These are phyloP conservation scores for Drosophila pruinosa DNA, from an alignment of 1,140 invertebrate species.

Conservation along the genomic window DNA sequence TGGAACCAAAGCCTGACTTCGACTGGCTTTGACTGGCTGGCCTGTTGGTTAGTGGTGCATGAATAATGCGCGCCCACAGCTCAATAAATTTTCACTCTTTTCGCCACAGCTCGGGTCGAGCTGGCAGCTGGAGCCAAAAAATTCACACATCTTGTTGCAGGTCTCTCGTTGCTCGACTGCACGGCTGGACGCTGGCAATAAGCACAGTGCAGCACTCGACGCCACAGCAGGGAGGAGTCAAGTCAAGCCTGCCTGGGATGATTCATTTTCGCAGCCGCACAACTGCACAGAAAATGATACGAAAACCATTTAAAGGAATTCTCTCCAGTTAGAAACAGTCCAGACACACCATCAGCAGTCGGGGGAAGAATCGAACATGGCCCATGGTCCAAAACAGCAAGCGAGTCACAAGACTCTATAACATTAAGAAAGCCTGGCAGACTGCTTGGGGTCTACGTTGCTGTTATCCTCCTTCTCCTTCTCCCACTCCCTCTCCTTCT, in stretches of 20 bases:
- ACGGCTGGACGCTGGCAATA: conserved; percentile 36
- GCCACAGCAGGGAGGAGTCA: conserved; percentile 75
- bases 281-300: conserved; percentile 54
- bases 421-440: conserved; percentile 62
- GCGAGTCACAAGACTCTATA: conserved; percentile 21
- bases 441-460: conserved; percentile 75
- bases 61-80: conserved; percentile 82
- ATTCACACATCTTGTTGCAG: conserved; percentile 73
- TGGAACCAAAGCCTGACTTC: conserved; percentile 31
- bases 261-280: conserved; percentile 66
- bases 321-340: conserved; percentile 63
- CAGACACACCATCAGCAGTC: conserved; percentile 54
- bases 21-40: background rate
- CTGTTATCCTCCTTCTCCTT: background rate
- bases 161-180: conserved; percentile 1
- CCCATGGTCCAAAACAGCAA: conserved; percentile 54
- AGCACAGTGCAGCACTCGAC: conserved; percentile 54
- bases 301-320: conserved; percentile 79
- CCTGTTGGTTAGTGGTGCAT: conserved; percentile 60
- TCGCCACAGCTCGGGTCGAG: conserved; percentile 58
- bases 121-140: conserved; percentile 36
- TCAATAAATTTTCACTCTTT: conserved; percentile 82
- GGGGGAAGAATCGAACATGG: conserved; percentile 24
- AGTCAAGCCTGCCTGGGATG: conserved; percentile 52
- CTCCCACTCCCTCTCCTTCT: background rate